Conservation (phyloP, 2,888 invertebrate species). For the Pomacea canaliculata region DNA sequence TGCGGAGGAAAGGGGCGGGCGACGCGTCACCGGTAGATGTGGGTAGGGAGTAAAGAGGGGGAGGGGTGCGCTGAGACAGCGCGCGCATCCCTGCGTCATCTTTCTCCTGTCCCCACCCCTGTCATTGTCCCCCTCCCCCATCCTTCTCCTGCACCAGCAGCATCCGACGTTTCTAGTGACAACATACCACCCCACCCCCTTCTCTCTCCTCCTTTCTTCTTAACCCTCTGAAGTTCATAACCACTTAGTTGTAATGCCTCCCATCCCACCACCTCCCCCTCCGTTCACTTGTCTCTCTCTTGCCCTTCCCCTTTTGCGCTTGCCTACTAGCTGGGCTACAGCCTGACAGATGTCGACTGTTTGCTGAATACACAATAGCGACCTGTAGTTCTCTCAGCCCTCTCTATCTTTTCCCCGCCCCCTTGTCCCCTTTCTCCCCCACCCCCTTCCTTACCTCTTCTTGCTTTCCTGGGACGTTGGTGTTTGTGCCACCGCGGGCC, state of each 20-base stretch:
- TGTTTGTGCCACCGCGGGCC: conserved; percentile 5
- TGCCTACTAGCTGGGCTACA: conserved; percentile 12
- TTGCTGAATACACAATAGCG: conserved; percentile 33
- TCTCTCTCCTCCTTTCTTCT: not conserved
- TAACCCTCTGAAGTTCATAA: not conserved
- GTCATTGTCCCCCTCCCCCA: not conserved
- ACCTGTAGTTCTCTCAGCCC: conserved; percentile 15
- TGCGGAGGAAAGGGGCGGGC: no score
- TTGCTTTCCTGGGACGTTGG: not conserved
- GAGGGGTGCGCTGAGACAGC: no score
- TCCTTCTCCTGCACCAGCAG: not conserved
- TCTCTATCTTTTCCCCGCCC: conserved; percentile 15
- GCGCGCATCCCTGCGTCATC: no score
- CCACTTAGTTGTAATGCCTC: not conserved
- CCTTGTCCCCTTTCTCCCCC: not conserved
- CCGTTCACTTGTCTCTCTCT: not conserved
- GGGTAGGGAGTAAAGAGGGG: no score
- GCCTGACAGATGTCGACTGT: conserved; percentile 36
- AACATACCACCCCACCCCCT: not conserved
- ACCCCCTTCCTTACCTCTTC: conserved; percentile 4
- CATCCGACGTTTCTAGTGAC: not conserved
- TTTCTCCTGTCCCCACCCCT: not conserved
- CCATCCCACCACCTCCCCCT: not conserved
- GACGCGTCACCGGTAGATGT: no score
- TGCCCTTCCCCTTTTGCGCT: conserved; percentile 5